phyloP scores from a whole-genome alignment of 2,113 vertebrate genomes.

The Globicephala melas region DNA sequence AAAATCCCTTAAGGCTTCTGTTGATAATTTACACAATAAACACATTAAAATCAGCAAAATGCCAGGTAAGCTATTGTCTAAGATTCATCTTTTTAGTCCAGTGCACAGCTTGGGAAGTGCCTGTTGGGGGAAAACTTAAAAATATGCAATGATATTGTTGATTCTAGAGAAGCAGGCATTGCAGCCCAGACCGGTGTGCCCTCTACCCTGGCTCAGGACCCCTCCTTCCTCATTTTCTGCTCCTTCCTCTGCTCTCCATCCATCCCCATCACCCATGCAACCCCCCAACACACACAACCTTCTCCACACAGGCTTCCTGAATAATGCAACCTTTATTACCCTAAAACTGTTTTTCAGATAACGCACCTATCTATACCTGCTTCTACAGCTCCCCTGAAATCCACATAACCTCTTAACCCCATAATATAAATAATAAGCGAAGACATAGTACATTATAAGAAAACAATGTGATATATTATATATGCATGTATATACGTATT shows the following conservation, averaged over 20 bases:
- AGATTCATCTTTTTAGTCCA: constrained; percentile 14
- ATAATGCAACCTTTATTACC: background rate
- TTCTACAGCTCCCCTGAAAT: background rate
- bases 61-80: constrained; percentile 14
- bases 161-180: background rate
- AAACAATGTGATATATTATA: background rate
- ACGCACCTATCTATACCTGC: background rate
- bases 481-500: fast-evolving
- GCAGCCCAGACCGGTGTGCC: fast-evolving
- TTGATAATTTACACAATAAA: constrained; percentile 29
- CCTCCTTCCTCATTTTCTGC: background rate
- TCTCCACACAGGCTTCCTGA: background rate
- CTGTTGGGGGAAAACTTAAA: background rate
- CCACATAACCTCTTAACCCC: background rate
- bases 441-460: background rate
- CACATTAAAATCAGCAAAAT: constrained; percentile 40
- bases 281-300: background rate
- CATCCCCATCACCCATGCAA: fast-evolving
- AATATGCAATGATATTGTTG: background rate
- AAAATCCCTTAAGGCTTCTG: background rate
- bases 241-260: background rate
- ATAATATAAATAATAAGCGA: background rate
- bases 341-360: background rate
- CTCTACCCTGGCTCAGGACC: fast-evolving
- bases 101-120: background rate